phyloP scores from a whole-genome alignment of 2,113 vertebrate species.

The Notiomystis cincta region DNA sequence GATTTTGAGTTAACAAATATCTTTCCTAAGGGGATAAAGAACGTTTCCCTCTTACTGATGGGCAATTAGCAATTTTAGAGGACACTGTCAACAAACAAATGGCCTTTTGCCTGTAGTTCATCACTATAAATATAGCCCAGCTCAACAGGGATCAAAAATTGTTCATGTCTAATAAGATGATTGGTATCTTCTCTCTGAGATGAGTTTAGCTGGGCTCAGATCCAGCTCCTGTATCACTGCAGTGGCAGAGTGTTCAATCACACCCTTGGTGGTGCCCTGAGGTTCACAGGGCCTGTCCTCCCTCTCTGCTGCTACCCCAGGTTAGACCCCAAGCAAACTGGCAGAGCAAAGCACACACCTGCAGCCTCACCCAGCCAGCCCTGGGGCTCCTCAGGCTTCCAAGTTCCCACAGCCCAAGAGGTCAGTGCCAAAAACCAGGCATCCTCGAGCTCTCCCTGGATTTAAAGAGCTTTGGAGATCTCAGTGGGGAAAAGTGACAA shows the following conservation, averaged over 20 bases:
- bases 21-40: neutral
- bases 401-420: neutral
- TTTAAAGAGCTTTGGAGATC: neutral
- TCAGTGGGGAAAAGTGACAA: neutral
- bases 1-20: neutral
- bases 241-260: neutral
- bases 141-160: neutral
- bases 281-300: neutral
- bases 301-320: neutral
- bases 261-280: neutral
- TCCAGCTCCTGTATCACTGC: neutral
- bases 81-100: slow-evolving; percentile 6
- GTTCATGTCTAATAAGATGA: neutral
- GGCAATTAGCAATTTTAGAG: neutral
- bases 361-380: neutral
- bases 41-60: neutral
- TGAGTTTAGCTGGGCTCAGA: neutral
- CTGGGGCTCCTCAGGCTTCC: neutral
- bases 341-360: fast-evolving
- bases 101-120: neutral
- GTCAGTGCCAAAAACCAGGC: fast-evolving
- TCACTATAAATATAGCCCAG: neutral
- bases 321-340: neutral
- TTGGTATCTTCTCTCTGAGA: neutral
- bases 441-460: neutral